Conservation (phyloP, 1,140 invertebrate genomes). For the Listronotus bonariensis region DNA sequence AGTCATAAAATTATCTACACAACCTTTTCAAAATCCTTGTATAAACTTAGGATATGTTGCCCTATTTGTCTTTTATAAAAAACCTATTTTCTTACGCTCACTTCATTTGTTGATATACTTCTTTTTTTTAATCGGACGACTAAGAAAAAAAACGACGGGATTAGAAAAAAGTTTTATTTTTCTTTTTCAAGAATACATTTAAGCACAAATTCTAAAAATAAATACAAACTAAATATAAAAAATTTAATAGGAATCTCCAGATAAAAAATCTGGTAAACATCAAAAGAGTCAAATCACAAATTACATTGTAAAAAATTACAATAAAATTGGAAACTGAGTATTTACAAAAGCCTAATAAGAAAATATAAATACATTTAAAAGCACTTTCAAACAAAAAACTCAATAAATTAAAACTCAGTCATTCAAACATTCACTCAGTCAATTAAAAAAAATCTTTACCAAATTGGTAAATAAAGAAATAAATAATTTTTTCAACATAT, state of each 20-base stretch:
- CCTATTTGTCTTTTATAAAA: too few species aligned
- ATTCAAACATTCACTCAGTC: not conserved
- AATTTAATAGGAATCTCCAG: slow-evolving; percentile 13
- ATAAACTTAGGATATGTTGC: too few species aligned
- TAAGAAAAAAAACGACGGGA: too few species aligned
- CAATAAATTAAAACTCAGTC: slow-evolving; percentile 9
- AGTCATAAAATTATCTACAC: too few species aligned
- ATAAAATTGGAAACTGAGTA: not conserved
- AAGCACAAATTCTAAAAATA: not conserved
- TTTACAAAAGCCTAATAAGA: slow-evolving; percentile 2
- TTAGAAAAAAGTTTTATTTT: not conserved
- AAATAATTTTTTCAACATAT: slow-evolving; percentile 9
- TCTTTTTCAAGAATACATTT: not conserved
- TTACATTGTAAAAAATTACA: too few species aligned
- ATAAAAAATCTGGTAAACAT: slow-evolving; percentile 2
- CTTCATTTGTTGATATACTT: too few species aligned
- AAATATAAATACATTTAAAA: too few species aligned
- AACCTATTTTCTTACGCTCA: too few species aligned
- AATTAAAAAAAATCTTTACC: not conserved
- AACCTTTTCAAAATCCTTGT: too few species aligned
- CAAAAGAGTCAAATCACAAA: too few species aligned
- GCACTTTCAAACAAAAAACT: not conserved
- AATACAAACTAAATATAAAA: not conserved
- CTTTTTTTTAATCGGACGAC: too few species aligned
- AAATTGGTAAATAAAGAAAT: slow-evolving; percentile 1